phyloP scores from a whole-genome alignment of 2,888 invertebrate genomes.

The Polyommatus icarus region DNA sequence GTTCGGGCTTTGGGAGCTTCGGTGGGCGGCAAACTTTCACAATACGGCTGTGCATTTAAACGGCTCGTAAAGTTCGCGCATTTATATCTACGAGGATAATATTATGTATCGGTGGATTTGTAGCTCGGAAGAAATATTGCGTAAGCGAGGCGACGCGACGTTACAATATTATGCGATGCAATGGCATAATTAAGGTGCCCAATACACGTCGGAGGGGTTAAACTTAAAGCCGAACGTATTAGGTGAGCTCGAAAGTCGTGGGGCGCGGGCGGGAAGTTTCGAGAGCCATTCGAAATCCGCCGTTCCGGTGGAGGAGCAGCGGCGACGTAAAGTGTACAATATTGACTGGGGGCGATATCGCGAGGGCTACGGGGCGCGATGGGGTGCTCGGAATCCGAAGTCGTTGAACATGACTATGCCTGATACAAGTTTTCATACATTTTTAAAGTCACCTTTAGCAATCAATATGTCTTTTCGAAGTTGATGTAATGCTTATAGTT shows the following conservation, averaged over 20 bases:
- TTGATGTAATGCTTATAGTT: no score
- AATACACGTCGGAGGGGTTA: neutral
- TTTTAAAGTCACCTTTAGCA: neutral
- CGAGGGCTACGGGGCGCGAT: neutral
- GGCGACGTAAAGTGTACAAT: neutral
- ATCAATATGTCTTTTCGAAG: neutral
- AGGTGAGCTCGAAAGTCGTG: neutral
- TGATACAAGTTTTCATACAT: neutral
- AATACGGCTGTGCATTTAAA: neutral
- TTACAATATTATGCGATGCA: neutral
- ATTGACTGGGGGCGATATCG: neutral
- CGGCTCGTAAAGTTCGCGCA: slow-evolving; percentile 4
- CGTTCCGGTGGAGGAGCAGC: slow-evolving; percentile 11
- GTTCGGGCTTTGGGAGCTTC: neutral
- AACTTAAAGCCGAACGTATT: neutral
- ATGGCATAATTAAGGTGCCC: neutral
- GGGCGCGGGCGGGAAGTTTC: neutral
- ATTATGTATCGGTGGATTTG: neutral
- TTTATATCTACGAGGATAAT: neutral
- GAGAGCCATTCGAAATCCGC: neutral
- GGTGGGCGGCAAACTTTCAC: neutral
- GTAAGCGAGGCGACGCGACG: no score
- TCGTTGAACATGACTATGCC: neutral
- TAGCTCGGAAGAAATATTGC: neutral
- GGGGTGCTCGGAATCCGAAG: neutral